Conservation (phyloP, 2,797 vertebrate genomes). For the Simalia tracyae region DNA sequence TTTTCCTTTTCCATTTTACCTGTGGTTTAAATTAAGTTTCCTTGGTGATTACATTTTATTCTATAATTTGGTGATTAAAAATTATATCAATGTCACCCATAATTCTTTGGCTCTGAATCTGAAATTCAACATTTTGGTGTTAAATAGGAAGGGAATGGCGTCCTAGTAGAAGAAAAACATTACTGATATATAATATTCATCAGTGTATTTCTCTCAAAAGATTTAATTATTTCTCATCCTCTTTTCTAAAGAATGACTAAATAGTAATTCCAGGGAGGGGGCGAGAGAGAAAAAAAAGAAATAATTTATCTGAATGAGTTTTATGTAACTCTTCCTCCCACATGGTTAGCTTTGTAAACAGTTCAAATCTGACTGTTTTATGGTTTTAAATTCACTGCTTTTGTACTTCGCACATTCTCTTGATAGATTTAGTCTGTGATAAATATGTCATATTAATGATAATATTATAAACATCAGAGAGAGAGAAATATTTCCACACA, state of each 20-base stretch:
- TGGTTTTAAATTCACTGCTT: slow-evolving; percentile 43
- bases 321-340: slow-evolving; percentile 61
- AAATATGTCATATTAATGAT: slow-evolving; percentile 54
- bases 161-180: too few species aligned
- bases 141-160: background rate
- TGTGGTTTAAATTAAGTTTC: slow-evolving; percentile 67
- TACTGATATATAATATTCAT: background rate
- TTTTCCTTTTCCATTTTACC: slow-evolving; percentile 58
- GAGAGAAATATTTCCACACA: background rate
- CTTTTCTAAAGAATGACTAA: slow-evolving; percentile 33
- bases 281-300: slow-evolving; percentile 56
- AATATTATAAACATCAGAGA: slow-evolving; percentile 4
- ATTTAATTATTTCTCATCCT: background rate
- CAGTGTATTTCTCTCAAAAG: background rate
- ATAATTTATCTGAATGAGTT: slow-evolving; percentile 60
- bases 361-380: slow-evolving; percentile 30
- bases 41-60: slow-evolving; percentile 50
- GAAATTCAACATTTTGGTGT: background rate
- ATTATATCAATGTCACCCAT: slow-evolving; percentile 47
- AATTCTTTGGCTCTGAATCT: slow-evolving; percentile 57
- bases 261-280: slow-evolving; percentile 63
- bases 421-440: slow-evolving; percentile 12
- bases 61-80: slow-evolving; percentile 60
- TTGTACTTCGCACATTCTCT: slow-evolving; percentile 11
- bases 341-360: slow-evolving; percentile 37